Conservation (phyloP, 2,797 vertebrate genomes). For the Rhodeus uyekii region DNA sequence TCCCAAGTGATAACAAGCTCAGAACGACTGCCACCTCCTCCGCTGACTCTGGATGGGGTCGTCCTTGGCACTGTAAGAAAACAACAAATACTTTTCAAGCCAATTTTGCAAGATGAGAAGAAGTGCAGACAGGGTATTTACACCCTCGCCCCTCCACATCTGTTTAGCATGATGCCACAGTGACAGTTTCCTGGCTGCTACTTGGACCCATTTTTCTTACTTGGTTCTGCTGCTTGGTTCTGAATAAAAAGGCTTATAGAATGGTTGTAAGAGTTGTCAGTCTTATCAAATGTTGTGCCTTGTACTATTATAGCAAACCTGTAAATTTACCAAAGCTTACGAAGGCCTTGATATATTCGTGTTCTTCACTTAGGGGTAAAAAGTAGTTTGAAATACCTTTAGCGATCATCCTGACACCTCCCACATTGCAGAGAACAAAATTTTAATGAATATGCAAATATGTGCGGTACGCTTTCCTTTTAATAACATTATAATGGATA, state of each 20-base stretch:
- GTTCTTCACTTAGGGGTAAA: too few species aligned
- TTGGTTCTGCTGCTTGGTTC: neutral
- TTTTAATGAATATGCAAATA: neutral
- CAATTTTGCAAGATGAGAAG: constrained; percentile 2
- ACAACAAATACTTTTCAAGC: constrained; percentile 12
- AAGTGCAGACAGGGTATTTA: constrained; percentile 1
- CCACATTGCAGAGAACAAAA: neutral
- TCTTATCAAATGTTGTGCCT: neutral
- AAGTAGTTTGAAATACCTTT: neutral
- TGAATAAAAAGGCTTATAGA: neutral
- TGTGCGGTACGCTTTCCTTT: neutral
- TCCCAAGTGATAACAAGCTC: constrained; percentile 96
- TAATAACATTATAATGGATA: too few species aligned
- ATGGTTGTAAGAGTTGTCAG: neutral
- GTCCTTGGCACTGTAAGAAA: constrained; percentile 83
- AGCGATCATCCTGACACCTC: neutral
- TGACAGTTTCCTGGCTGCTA: neutral
- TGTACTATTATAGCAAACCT: neutral
- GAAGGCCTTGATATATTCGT: neutral
- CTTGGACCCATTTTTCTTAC: neutral
- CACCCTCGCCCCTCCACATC: neutral
- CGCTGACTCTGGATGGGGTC: constrained; percentile 87
- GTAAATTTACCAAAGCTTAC: neutral
- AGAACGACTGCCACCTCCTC: constrained; percentile 89
- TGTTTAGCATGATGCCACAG: constrained; percentile 13